Base-by-base conservation (phyloP, 2,888 invertebrate genomes). In the Luperina testacea region DNA sequence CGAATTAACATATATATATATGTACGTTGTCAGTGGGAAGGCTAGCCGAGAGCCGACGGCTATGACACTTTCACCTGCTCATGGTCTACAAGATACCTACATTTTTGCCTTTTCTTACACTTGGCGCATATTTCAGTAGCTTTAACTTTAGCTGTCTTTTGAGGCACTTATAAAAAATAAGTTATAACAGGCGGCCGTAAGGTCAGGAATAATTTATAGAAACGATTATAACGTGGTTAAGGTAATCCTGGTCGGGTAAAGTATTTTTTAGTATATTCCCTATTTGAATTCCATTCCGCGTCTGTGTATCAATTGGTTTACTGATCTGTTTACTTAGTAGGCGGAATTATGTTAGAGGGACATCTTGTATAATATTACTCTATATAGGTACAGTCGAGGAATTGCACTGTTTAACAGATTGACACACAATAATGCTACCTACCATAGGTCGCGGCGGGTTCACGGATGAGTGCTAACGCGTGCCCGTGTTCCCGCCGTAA, bases 1-100 rank as follows among this genome's bases (percentile, higher is more conserved):
- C 48, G 48, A 74, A 85, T 82, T 85, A 74, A 81, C 85, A 82
- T 82, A 74, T 38, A 81, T 38, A 81, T 85, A 82, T 82, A 42
- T 9, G 9, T 42, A 79, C 74, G 61, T 74, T 64, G 85, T 61
- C 81, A 64, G 84, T 61, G 42, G 38, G 27, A 27, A 20, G 63
- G 80, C 20, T 59, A 15, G 57, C 57, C 15, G 61, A 53, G 68
- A 73, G 69, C 73, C 81, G 64, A 65, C 73, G 81, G 73, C 59
- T 84, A 69, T 53, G 81, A 65, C 61, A 85, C 73, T 72, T 68
- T n/a, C 69, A 73, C 63, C 73, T 69, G 63, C 68, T 61, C 24
- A 61, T 72, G 64, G 64, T 53, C 42, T 17, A 32, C 42, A 69
- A 69, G 32, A 24, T 42, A 32, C 32, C 32, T 32, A 64, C 38